Percentiles rank a stretch among this genome's conserved stretches.
Evolutionary conservation across 2,888 invertebrate genomes (phyloP).

Genomic region (Listrodromus nycthemerus): DNA sequence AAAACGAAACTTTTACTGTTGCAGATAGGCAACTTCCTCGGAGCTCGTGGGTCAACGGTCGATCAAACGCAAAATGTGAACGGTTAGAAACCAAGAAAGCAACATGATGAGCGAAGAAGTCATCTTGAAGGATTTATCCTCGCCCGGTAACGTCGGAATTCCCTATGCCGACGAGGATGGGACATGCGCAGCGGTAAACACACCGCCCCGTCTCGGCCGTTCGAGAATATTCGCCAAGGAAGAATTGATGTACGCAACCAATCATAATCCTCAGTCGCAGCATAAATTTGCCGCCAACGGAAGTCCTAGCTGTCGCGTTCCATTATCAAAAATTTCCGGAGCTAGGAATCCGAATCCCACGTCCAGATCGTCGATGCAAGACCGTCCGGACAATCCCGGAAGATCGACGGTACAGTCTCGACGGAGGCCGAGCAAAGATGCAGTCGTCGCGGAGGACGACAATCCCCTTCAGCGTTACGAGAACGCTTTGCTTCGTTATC

Average conservation of each 20-base stretch:
- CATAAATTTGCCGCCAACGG: constrained; percentile 40
- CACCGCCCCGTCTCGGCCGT: constrained; percentile 60
- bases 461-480: constrained; percentile 74
- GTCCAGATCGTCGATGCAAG: constrained; percentile 40
- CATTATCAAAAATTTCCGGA: constrained; percentile 24
- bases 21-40: constrained; percentile 25
- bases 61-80: constrained; percentile 59
- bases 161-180: constrained; percentile 76
- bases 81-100: not conserved
- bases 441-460: constrained; percentile 54
- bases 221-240: constrained; percentile 67
- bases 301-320: constrained; percentile 34
- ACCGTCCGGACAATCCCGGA: constrained; percentile 32
- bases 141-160: constrained; percentile 70
- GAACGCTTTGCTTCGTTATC: constrained; percentile 72
- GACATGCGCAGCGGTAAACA: constrained; percentile 56
- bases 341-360: not conserved
- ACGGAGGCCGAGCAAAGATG: constrained; percentile 50
- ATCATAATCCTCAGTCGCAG: constrained; percentile 33
- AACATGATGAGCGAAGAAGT: constrained; percentile 73
- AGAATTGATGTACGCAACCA: constrained; percentile 65
- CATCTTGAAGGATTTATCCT: constrained; percentile 65
- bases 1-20: constrained; percentile 46
- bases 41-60: not conserved
- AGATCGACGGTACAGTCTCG: constrained; percentile 42